Base-by-base conservation (phyloP, 2,113 vertebrate genomes). In the Chlamydotis undulata region DNA sequence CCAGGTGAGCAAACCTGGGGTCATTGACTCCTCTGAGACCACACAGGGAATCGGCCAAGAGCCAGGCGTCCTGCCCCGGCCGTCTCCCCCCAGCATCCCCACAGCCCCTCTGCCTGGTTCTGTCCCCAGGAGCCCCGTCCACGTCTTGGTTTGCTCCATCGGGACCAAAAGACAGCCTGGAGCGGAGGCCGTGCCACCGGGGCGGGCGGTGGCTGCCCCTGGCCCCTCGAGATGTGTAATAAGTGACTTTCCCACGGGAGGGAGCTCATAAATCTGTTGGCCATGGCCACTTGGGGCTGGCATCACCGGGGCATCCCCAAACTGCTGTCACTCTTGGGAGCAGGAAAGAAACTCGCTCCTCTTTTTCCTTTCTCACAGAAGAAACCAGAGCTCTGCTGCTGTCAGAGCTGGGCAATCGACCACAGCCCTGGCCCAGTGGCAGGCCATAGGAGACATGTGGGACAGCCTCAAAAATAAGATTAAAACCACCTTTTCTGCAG, bases 271-370 rank as follows among this genome's bases (percentile, higher is more conserved):
- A 25, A 3, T 14, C 17, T 9, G 2, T 26, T 28, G 81, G 31
- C 50, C 53, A 7, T 2, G 49, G 59, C 12, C 43, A 33, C 8
- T n/a, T 0, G 1, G 5, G 13, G 12, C 18, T 68, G 53, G n/a
- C 2, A 4, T 39, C 87, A 19, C 65, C 0, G 0, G 10, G 12
- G 6, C 2, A 15, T 87, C 76, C 71, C 53, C 37, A 6, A 8
- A 0, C 16, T 19, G 53, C 8, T 1, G 2, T 39, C 61, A 16
- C 12, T 7, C 75, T 10, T 11, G 18, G n/a, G 37, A 56, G 10
- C n/a, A 37, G 23, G 19, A 41, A 29, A 83, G 25, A 69, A 52
- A 28, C 41, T 47, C 14, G 4, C 28, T 8, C 23, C 25, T n/a
- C 56, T 41, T 53, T 17, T 24, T 35, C 4, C 37, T 33, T 19